Conservation (phyloP, 2,888 invertebrate species). For the Microplitis manilae region DNA sequence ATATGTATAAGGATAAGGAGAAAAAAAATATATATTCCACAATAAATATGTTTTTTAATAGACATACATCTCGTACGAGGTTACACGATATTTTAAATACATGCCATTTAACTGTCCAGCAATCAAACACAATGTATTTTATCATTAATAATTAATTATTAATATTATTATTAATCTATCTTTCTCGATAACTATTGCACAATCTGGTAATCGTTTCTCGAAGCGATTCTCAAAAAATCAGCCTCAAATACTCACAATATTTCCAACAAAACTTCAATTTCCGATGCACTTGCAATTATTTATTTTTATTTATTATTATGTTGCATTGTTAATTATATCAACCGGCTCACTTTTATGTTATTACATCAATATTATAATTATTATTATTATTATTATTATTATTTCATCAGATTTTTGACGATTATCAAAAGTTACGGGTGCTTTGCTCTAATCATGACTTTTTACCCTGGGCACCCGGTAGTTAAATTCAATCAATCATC, state of each 20-base stretch:
- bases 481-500: constrained; percentile 33
- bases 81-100: constrained; percentile 71
- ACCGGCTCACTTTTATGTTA: constrained; percentile 26
- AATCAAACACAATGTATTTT: constrained; percentile 70
- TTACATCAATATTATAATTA: neutral
- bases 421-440: constrained; percentile 29
- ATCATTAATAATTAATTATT: constrained; percentile 34
- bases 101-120: constrained; percentile 72
- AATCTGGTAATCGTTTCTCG: constrained; percentile 55
- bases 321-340: constrained; percentile 13
- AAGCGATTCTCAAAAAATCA: constrained; percentile 36
- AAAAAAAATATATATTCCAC: constrained; percentile 57
- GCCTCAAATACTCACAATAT: constrained; percentile 3
- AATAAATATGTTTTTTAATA: constrained; percentile 72
- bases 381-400: neutral
- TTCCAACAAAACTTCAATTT: neutral
- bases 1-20: neutral
- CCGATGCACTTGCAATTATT: constrained; percentile 16
- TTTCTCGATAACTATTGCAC: constrained; percentile 59
- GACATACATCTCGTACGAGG: constrained; percentile 71
- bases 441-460: constrained; percentile 28
- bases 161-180: neutral
- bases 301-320: constrained; percentile 23
- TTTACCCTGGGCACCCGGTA: constrained; percentile 44
- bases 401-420: constrained; percentile 15